Evolutionary conservation across 2,113 vertebrate species (phyloP), one percentile per base, ranked within the genome.

Genomic region (Psittacula cyanocephala): DNA sequence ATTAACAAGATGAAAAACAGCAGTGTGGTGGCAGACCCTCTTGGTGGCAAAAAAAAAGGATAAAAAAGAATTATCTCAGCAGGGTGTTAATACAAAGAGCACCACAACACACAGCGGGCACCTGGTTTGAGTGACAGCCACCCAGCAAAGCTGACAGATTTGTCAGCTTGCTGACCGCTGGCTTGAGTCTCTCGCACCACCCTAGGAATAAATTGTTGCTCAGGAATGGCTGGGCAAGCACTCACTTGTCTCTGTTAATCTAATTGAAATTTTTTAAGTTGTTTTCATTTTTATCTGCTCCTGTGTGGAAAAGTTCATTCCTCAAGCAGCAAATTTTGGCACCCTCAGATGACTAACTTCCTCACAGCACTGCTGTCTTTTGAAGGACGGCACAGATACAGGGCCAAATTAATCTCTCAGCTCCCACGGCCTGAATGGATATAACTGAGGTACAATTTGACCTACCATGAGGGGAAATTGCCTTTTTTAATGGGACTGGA

Each of bases 1-100:
- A 98, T 98, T 99, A 98, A 98, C 98, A 98, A 98, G 98, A 98
- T 98, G 97, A 98, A 98, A 98, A 98, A 96, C 97, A 98, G 98
- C 98, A 96, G 94, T 97, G 97, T 86, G 96, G 98, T 98, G 97
- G 98, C 98, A 98, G 97, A 93, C 98, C 96, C 97, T 89, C 98
- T 98, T 98, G 97, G 97, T 98, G 98, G 97, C 97, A 88, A 81
- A 90, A 81, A 93, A 98, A 98, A 97, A 95, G 96, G 97, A 98
- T 96, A 97, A 98, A 98, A 98, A 98, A 98, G 98, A 98, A 98
- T 98, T 98, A 98, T 98, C 98, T 96, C 98, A 96, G 98, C 96
- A 77, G 98, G 98, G 94, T 90, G 98, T 98, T 98, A 98, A 98
- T 98, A 98, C 75, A 97, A 97, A 97, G 98, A 98, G 97, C 96